Percentiles rank a stretch among this genome's conserved stretches.
Conservation (phyloP, 2,888 invertebrate genomes). For the Cryptocheilus praepositus region DNA sequence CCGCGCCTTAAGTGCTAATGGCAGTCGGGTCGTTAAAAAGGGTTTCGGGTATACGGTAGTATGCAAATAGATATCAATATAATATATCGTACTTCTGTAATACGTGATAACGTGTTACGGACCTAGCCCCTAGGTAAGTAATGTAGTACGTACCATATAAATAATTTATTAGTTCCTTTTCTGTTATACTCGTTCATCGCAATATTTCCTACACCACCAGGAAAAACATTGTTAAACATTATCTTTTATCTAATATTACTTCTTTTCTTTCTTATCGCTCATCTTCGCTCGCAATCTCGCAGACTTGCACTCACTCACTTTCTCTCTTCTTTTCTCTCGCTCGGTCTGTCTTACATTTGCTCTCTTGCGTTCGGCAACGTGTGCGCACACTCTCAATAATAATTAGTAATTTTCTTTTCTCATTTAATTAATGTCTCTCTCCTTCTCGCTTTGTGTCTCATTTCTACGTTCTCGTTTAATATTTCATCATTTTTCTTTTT, state of each 20-base stretch:
- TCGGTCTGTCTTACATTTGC: slow-evolving; percentile 17
- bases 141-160: slow-evolving; percentile 59
- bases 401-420: slow-evolving; percentile 27
- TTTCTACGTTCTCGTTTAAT: slow-evolving; percentile 50
- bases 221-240: slow-evolving; percentile 72
- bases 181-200: slow-evolving; percentile 39
- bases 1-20: slow-evolving; percentile 57
- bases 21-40: slow-evolving; percentile 32
- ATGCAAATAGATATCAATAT: slow-evolving; percentile 28
- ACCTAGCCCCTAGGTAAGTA: slow-evolving; percentile 49
- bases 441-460: slow-evolving; percentile 41
- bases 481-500: slow-evolving; percentile 40
- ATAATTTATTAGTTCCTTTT: slow-evolving; percentile 63
- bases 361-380: not conserved
- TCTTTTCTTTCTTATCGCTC: slow-evolving; percentile 6
- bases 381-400: slow-evolving; percentile 20
- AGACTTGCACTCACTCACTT: not conserved
- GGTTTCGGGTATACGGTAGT: slow-evolving; percentile 25
- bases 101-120: slow-evolving; percentile 42
- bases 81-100: slow-evolving; percentile 42
- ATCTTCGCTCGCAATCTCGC: not conserved
- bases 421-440: slow-evolving; percentile 30
- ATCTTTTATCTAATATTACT: slow-evolving; percentile 55
- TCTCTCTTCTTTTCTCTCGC: not conserved
- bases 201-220: slow-evolving; percentile 65